These are phyloP conservation scores for Heteractis magnifica DNA, from an alignment of 92 coral and sea anemone species.

Conservation along the genomic window DNA sequence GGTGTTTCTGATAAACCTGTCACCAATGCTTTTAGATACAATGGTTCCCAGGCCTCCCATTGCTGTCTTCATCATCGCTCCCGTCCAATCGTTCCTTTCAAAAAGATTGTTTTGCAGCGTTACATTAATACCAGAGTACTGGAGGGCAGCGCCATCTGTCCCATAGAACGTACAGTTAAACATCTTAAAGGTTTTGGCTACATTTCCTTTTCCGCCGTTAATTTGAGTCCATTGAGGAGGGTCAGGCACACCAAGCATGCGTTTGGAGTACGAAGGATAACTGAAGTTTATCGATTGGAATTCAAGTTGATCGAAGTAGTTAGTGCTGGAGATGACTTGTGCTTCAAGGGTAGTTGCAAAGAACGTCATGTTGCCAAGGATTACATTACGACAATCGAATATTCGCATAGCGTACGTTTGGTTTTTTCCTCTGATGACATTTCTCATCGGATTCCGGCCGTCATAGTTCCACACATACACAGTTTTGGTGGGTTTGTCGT, in stretches of 20 bases:
- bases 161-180: conserved; percentile 60
- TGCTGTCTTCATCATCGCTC: conserved; percentile 52
- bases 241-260: conserved; percentile 58
- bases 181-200: conserved; percentile 7
- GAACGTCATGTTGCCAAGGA: conserved; percentile 57
- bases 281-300: conserved; percentile 59
- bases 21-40: conserved; percentile 54
- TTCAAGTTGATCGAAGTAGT: conserved; percentile 45
- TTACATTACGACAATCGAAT: conserved; percentile 46
- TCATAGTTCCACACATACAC: conserved; percentile 52
- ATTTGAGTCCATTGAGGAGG: conserved; percentile 68
- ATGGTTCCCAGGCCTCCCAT: conserved; percentile 67
- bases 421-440: conserved; percentile 32
- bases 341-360: conserved; percentile 68
- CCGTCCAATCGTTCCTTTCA: conserved; percentile 78
- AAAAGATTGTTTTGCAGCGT: conserved; percentile 68
- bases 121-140: conserved; percentile 57
- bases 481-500: conserved; percentile 26
- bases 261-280: conserved; percentile 70
- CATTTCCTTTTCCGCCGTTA: conserved; percentile 28
- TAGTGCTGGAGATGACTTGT: conserved; percentile 13
- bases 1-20: conserved; percentile 52
- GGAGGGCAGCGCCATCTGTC: conserved; percentile 69
- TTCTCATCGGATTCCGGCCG: conserved; percentile 41
- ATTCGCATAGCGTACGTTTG: conserved; percentile 71